A percentile compares a stretch with the other conserved stretches of the same genome.
Evolutionary conservation across 2,113 vertebrate genomes (phyloP).

Genomic region (Rallus limicola): DNA sequence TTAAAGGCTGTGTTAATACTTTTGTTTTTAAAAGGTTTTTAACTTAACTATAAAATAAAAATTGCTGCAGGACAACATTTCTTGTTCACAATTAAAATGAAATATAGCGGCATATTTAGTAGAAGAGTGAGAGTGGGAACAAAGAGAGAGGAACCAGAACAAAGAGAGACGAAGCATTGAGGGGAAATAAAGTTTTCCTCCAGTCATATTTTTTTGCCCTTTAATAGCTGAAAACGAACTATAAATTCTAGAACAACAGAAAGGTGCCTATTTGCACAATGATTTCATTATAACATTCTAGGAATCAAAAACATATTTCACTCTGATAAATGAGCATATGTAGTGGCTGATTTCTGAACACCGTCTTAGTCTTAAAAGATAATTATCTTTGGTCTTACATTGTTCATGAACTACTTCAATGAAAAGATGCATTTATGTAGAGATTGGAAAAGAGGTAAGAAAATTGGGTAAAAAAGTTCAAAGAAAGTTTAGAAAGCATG

Average conservation of each 20-base stretch:
- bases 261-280: background rate
- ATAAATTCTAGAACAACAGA: background rate
- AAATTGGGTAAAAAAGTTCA: background rate
- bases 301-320: background rate
- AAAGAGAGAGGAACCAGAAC: background rate
- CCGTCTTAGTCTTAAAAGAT: background rate
- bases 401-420: background rate
- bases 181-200: background rate
- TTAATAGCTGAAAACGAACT: background rate
- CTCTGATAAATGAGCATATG: background rate
- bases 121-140: background rate
- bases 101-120: background rate
- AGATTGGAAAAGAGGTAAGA: background rate
- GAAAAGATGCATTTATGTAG: background rate
- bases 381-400: background rate
- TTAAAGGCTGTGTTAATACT: background rate
- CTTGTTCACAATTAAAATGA: background rate
- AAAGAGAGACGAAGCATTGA: background rate
- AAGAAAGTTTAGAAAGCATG: background rate
- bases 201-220: background rate
- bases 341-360: background rate
- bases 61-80: background rate
- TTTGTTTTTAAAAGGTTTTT: background rate
- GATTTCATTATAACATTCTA: background rate
- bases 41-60: background rate